Percentiles rank a stretch among this genome's conserved stretches.
Evolutionary conservation across 2,888 invertebrate species (phyloP).

Genomic region (Aleiodes leptofemur): DNA sequence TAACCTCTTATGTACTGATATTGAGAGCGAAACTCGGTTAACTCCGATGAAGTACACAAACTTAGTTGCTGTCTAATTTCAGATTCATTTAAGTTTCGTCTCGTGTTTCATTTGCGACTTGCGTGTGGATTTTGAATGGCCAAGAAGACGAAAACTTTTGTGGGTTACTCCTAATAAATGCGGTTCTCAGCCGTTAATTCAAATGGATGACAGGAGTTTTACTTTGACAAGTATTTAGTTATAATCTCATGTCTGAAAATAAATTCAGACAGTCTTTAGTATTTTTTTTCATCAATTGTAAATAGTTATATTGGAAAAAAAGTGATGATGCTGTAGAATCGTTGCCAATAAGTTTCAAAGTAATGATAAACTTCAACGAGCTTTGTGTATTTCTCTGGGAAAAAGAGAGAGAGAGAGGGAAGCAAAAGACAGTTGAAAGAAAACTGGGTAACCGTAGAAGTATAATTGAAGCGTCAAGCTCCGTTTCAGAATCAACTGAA

Average conservation of each 20-base stretch:
- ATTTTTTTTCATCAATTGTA: too few species aligned
- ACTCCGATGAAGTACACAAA: background rate
- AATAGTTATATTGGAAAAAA: too few species aligned
- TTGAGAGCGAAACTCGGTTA: background rate
- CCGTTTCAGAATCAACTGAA: conserved; percentile 27
- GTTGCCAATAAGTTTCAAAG: conserved; percentile 47
- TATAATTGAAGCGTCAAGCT: conserved; percentile 49
- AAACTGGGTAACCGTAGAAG: conserved; percentile 20
- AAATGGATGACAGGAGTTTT: background rate
- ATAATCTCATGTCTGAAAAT: background rate
- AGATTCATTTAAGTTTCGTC: background rate
- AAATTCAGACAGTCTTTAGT: background rate
- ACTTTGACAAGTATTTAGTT: background rate
- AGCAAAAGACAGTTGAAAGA: conserved; percentile 29
- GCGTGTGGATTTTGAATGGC: background rate
- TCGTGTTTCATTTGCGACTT: background rate
- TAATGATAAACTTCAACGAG: conserved; percentile 41
- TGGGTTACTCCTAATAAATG: background rate
- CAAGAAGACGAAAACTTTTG: background rate
- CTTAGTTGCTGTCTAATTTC: background rate
- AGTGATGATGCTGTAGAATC: too few species aligned
- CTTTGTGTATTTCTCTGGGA: conserved; percentile 40
- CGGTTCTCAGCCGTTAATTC: conserved; percentile 1
- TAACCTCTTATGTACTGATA: too few species aligned
- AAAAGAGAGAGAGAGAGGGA: conserved; percentile 22